Percentiles rank a stretch among this genome's conserved stretches.
These are phyloP conservation scores for Bombus huntii DNA, from an alignment of 1,140 invertebrate species.

Conservation along the genomic window DNA sequence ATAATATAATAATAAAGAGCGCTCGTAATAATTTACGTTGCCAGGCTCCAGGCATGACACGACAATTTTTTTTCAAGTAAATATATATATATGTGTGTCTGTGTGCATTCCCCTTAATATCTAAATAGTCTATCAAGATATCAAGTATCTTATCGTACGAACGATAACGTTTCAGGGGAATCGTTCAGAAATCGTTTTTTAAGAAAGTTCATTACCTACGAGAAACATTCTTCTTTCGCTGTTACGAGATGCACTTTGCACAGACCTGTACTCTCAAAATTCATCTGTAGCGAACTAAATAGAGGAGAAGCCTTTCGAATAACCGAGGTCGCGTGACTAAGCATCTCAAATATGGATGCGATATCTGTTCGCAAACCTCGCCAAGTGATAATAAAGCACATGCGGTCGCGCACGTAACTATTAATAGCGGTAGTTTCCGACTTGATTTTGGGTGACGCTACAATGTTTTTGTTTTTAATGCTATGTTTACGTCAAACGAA, in stretches of 20 bases:
- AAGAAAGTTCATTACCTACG: neutral
- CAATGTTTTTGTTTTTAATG: conserved; percentile 43
- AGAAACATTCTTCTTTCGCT: too few relatives aligned
- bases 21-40: neutral
- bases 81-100: too few relatives aligned
- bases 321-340: conserved; percentile 64
- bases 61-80: neutral
- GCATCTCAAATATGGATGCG: conserved; percentile 65
- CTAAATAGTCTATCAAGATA: conserved; percentile 35
- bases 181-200: neutral
- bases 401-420: conserved; percentile 51
- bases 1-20: conserved; percentile 1
- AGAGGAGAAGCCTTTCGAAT: conserved; percentile 57
- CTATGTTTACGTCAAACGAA: neutral
- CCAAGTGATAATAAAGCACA: conserved; percentile 65
- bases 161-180: conserved; percentile 19
- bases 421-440: conserved; percentile 62
- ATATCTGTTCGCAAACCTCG: conserved; percentile 65
- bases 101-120: neutral
- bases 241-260: neutral
- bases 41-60: neutral
- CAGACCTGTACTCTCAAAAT: conserved; percentile 20
- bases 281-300: conserved; percentile 24
- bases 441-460: conserved; percentile 34
- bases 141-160: conserved; percentile 14